Evolutionary conservation across 1,140 invertebrate genomes (phyloP).

Genomic region (Diplogasteroides magnus): DNA sequence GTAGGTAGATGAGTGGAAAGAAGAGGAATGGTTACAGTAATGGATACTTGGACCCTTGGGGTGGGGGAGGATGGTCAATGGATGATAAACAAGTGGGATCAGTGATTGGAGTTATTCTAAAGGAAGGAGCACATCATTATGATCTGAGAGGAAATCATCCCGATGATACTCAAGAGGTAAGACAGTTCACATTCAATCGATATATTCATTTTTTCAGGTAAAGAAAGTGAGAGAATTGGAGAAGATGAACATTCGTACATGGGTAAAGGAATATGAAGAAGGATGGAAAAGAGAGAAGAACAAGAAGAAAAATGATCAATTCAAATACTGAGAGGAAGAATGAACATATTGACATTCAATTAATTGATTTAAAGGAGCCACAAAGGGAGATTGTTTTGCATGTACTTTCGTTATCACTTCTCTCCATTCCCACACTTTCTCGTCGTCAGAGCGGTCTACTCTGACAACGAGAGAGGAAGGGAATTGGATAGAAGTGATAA

Average conservation of each 20-base stretch:
- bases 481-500: too few relatives aligned
- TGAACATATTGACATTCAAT: background rate
- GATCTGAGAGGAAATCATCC: constrained; percentile 46
- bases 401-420: background rate
- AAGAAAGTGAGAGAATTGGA: constrained; percentile 42
- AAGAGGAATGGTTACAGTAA: constrained; percentile 65
- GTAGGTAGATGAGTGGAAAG: constrained; percentile 1
- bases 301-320: background rate
- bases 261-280: constrained; percentile 28
- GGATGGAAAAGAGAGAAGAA: constrained; percentile 1
- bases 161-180: constrained; percentile 38
- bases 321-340: background rate
- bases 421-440: background rate
- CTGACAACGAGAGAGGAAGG: too few relatives aligned
- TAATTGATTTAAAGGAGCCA: background rate
- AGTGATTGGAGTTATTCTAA: constrained; percentile 70
- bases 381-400: background rate
- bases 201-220: constrained; percentile 15
- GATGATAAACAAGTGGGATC: constrained; percentile 38
- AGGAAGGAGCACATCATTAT: constrained; percentile 65
- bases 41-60: constrained; percentile 86
- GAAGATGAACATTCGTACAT: constrained; percentile 36
- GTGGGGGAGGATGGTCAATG: constrained; percentile 63
- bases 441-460: too few relatives aligned
- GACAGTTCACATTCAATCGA: background rate